Evolutionary conservation across 2,888 invertebrate species (phyloP), one percentile per base, ranked within the genome.

Genomic region (Deilephila elpenor): DNA sequence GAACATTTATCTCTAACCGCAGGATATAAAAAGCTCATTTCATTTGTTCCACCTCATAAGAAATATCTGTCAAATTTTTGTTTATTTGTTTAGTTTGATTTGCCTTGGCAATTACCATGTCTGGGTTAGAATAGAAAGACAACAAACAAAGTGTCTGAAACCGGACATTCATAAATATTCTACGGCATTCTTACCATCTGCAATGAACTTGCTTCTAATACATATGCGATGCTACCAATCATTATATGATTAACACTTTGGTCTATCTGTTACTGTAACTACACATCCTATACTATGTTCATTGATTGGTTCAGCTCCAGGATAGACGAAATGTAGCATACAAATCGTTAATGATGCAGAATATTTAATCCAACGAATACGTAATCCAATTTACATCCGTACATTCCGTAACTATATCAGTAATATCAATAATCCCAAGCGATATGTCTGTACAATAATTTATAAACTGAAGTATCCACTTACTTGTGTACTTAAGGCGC

Each of bases 391-490:
- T 44, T 51, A 51, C 17, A 51, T 67, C 17, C 17, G 17, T 44
- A 51, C 14, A 25, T 67, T 67, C 64, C 64, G 37, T 20, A 67
- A 51, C 44, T 14, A 14, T 34, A n/a, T 34, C 34, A n/a, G 62
- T 62, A 62, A 56, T 56, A n/a, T n/a, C 62, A 37, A 56, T 56
- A n/a, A 62, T 37, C 32, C 19, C 6, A 51, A 51, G 51, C 44
- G 67, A 51, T 67, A 51, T 67, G 51, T 67, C 44, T 67, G 67
- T 67, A 25, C 44, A 67, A 67, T 51, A 67, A 67, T 67, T 64
- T 64, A 64, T 25, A 44, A 51, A 67, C 67, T 67, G 67, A 67
- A 67, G 67, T 67, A 25, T 67, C 67, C 51, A 51, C 51, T 44
- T 51, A 51, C 51, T 67, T 44, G 67, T 25, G 51, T 67, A 51